A percentile compares a stretch with the other conserved stretches of the same genome.
Evolutionary conservation across 2,797 vertebrate species (phyloP).

Genomic region (Intellagama lesueurii): DNA sequence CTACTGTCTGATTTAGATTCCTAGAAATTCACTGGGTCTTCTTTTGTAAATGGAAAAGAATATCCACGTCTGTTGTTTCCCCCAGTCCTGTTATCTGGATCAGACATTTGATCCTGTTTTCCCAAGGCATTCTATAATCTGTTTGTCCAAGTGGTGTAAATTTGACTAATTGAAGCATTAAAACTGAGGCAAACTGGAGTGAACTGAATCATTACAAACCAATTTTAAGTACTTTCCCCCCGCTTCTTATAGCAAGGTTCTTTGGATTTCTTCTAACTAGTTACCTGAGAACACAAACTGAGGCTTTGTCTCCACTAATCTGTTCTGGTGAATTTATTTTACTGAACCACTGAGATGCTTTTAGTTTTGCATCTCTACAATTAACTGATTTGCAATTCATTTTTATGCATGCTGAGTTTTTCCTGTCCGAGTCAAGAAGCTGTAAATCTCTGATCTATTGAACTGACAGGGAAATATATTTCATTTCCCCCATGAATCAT

Average conservation of each 20-base stretch:
- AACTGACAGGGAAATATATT: conserved; percentile 82
- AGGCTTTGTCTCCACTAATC: neutral
- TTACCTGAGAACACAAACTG: conserved; percentile 9
- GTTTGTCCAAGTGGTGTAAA: conserved; percentile 42
- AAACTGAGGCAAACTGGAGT: neutral
- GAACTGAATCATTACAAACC: conserved; percentile 19
- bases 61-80: neutral
- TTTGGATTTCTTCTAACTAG: neutral
- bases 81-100: neutral
- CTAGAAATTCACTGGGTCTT: neutral
- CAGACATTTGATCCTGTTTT: conserved; percentile 20
- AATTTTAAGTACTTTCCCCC: neutral
- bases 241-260: neutral
- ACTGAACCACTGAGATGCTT: conserved; percentile 33
- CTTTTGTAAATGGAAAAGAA: neutral
- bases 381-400: conserved; percentile 81
- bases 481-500: conserved; percentile 84
- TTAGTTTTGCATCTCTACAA: conserved; percentile 72
- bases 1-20: neutral
- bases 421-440: conserved; percentile 81
- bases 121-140: neutral
- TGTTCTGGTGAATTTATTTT: conserved; percentile 40
- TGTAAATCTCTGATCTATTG: conserved; percentile 83
- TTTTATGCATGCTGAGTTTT: conserved; percentile 78
- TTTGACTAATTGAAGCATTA: conserved; percentile 14